These are phyloP conservation scores for Natrix natrix DNA, from an alignment of 2,797 vertebrate genomes.

Conservation along the genomic window DNA sequence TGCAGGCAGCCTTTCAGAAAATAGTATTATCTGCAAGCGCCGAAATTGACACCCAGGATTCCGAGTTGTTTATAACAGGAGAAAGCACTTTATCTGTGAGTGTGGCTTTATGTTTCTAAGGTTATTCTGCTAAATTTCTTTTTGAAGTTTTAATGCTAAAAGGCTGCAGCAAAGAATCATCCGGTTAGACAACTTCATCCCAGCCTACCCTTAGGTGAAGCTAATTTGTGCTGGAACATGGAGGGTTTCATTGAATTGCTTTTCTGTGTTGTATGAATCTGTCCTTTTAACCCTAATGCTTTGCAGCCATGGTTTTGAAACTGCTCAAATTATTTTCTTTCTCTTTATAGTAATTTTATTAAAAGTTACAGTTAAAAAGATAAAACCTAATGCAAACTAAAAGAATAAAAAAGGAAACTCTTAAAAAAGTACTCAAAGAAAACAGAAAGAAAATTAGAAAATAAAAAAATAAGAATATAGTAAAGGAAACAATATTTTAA, in stretches of 20 bases:
- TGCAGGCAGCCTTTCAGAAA: slow-evolving; percentile 82
- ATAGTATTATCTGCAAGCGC: slow-evolving; percentile 74
- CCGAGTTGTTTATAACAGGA: slow-evolving; percentile 77
- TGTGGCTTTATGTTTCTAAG: slow-evolving; percentile 12
- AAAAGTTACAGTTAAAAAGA: not conserved
- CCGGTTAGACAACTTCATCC: not conserved
- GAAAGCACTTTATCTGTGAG: slow-evolving; percentile 80
- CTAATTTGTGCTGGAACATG: not conserved
- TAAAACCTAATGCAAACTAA: not conserved
- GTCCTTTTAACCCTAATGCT: not conserved
- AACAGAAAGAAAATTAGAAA: not conserved
- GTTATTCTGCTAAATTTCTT: slow-evolving; percentile 18
- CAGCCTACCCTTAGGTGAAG: not conserved
- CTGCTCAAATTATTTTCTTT: not conserved
- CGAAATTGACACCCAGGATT: slow-evolving; percentile 76
- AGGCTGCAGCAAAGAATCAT: not conserved
- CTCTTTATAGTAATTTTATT: not conserved
- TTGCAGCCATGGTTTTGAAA: not conserved
- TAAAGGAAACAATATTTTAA: not conserved
- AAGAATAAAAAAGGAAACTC: not conserved
- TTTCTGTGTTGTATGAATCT: not conserved
- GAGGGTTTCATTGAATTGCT: not conserved
- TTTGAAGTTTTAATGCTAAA: slow-evolving; percentile 22
- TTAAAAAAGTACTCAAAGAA: not conserved
- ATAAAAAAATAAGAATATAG: not conserved